Conservation (phyloP, 2,888 invertebrate species). For the Nephrotoma guestfalica region DNA sequence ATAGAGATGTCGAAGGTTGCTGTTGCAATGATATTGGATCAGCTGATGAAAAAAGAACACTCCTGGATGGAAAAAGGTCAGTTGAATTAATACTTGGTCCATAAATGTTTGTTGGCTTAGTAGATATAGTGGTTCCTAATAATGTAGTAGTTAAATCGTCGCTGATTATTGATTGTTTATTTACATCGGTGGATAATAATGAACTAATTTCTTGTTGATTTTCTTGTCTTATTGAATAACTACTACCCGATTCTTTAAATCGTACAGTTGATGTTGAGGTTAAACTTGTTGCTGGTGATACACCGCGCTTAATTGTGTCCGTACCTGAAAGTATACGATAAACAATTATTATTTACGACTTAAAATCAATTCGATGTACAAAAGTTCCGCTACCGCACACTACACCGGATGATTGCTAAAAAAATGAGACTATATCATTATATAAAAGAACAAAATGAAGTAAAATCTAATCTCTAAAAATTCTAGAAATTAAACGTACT, state of each 20-base stretch:
- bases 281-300: constrained; percentile 23
- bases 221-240: constrained; percentile 21
- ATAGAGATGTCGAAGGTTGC: background rate
- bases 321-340: constrained; percentile 21
- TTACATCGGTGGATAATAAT: constrained; percentile 11
- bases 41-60: constrained; percentile 9
- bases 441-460: background rate
- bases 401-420: background rate
- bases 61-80: constrained; percentile 11
- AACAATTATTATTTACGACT: background rate
- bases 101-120: constrained; percentile 22
- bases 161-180: background rate
- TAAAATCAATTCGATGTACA: background rate
- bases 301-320: constrained; percentile 33
- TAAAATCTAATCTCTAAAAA: background rate
- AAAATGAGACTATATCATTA: background rate
- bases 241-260: constrained; percentile 28
- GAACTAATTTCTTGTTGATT: background rate
- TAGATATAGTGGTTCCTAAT: constrained; percentile 22
- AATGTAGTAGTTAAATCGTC: constrained; percentile 4
- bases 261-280: constrained; percentile 26
- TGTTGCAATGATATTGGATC: constrained; percentile 7
- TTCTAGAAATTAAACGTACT: background rate
- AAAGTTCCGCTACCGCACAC: background rate
- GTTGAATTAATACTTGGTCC: constrained; percentile 13